Conservation (phyloP, 2,113 vertebrate genomes). For the Melospiza melodia region DNA sequence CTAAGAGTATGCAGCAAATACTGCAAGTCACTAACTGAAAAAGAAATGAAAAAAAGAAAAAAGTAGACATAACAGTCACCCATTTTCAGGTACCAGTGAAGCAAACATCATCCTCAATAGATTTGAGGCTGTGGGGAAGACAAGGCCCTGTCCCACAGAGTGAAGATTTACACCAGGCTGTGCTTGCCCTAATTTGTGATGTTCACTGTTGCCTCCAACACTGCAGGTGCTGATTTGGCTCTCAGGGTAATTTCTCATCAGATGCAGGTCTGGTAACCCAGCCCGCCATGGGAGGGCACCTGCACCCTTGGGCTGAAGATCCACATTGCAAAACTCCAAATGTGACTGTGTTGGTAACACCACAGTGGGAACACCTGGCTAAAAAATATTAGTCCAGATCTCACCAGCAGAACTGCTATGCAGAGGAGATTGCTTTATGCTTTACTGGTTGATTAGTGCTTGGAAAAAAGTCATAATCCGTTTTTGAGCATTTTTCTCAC, state of each 20-base stretch:
- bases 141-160: not conserved
- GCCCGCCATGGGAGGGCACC: not conserved
- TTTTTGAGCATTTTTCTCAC: not conserved
- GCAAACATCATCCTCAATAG: not conserved
- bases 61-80: not conserved
- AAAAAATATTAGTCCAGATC: not conserved
- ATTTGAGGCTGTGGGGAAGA: not conserved
- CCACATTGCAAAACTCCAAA: not conserved
- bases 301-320: not conserved
- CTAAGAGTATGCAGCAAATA: not conserved
- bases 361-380: not conserved
- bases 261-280: not conserved
- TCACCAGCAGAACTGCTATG: not conserved
- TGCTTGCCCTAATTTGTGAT: not conserved
- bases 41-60: not conserved
- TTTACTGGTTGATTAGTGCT: not conserved
- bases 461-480: not conserved
- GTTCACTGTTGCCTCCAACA: not conserved
- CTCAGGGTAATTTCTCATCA: not conserved
- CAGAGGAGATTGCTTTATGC: not conserved
- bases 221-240: not conserved
- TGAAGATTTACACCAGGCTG: not conserved
- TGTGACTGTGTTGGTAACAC: fast-evolving
- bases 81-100: not conserved
- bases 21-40: not conserved